Evolutionary conservation across 1,140 invertebrate genomes (phyloP), one percentile per base, ranked within the genome.

Genomic region (Platyscapa corneri): DNA sequence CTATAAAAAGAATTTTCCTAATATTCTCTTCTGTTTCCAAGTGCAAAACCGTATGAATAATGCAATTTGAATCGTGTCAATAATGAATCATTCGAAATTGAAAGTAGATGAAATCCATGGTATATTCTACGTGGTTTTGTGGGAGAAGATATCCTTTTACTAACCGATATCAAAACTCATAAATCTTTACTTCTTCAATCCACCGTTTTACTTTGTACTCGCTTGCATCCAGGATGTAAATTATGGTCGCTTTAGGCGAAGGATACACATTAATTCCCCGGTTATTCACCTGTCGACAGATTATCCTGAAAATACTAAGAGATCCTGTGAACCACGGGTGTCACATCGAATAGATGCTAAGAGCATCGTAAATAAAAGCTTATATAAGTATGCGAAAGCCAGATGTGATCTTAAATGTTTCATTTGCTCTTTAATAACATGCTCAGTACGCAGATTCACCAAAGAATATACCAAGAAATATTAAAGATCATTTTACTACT

Each of bases 81-180:
- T 83, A 75, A 83, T 83, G 46, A 74, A 83, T 82, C 23, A 82
- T 72, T 20, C 46, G 30, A 56, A 82, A 74, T 74, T 39, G 65
- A 72, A 72, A 67, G 30, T 10, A 67, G 6, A n/a, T 5, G 18
- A 2, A 34, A 20, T 30, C 77, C 2, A 2, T 27, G 42, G 42
- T 60, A 78, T n/a, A 60, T 60, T 78, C n/a, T 60, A 27, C 30
- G 49, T 20, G 32, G 23, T 32, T 64, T 60, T 8, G 32, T 34
- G n/a, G 37, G 60, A 80, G 80, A 56, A 72, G 60, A 82, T 53
- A 82, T 72, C 30, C 80, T 23, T 53, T 72, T 82, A 82, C 34
- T 53, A 53, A 82, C 14, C 80, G 65, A 72, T 82, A 82, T 75
- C 70, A 46, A 32, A 60, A 60, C 30, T 49, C 46, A 75, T 82